A percentile compares a stretch with the other conserved stretches of the same genome.
phyloP scores from a whole-genome alignment of 2,113 vertebrate species.

The Hippocampus comes region DNA sequence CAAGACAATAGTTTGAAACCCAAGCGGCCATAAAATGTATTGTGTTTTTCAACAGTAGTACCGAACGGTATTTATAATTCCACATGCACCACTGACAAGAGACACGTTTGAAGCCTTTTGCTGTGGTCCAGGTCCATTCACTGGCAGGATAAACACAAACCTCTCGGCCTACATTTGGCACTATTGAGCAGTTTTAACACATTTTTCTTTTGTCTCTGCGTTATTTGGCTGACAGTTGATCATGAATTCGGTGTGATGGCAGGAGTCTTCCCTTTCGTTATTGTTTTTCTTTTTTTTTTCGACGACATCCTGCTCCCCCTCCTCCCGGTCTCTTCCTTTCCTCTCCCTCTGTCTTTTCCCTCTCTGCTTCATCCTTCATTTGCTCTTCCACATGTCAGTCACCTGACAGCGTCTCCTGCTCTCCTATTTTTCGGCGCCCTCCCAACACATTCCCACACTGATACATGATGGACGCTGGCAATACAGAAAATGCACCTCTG shows the following conservation, averaged over 20 bases:
- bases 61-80: too few species aligned
- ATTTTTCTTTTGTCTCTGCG: constrained; percentile 8
- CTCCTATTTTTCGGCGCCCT: constrained; percentile 9
- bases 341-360: constrained; percentile 11
- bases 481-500: constrained; percentile 11
- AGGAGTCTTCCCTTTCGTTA: constrained; percentile 30
- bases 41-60: too few species aligned
- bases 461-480: constrained; percentile 45
- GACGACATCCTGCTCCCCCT: constrained; percentile 66
- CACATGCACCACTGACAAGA: too few species aligned
- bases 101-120: background rate
- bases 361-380: constrained; percentile 38
- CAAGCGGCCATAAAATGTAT: too few species aligned
- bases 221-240: background rate
- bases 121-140: constrained; percentile 2
- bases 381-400: constrained; percentile 61
- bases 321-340: constrained; percentile 41
- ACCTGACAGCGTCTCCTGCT: constrained; percentile 38
- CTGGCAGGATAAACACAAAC: constrained; percentile 21
- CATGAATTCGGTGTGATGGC: background rate
- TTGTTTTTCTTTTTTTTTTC: constrained; percentile 49
- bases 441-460: constrained; percentile 21
- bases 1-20: too few species aligned
- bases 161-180: constrained; percentile 11
- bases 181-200: background rate